Evolutionary conservation across 2,888 invertebrate species (phyloP), one percentile per base, ranked within the genome.

Genomic region (Erebia aethiops): DNA sequence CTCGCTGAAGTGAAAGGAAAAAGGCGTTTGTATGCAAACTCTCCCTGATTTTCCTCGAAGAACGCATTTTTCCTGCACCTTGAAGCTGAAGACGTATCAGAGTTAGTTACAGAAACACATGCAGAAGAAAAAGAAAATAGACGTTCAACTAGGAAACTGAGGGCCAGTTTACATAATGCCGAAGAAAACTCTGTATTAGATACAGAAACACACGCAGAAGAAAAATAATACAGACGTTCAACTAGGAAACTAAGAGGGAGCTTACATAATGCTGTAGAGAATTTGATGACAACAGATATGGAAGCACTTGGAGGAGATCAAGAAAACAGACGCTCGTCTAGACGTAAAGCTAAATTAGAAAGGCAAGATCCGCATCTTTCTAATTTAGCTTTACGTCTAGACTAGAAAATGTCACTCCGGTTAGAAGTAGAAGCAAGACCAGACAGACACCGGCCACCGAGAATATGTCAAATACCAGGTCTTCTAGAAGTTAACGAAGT

Each of bases 391-490:
- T n/a, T n/a, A n/a, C n/a, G n/a, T n/a, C n/a, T n/a, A n/a, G n/a
- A n/a, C n/a, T 71, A 0, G 85, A 83, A 9, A 80, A 83, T 0
- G 70, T 74, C 10, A 82, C 82, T 54, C 84, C 86, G 0, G 79
- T 85, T 0, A 79, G 90, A 41, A 87, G 86, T 52, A 81, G 83
- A 1, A 79, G 89, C 3, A 86, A 85, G 78, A 87, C 84, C 68
- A 57, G 80, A 16, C 77, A 79, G 10, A 81, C 79, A 4, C 78
- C 82, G 5, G 54, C 60, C 0, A 65, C 76, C 2, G 16, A 74
- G 0, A 78, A 82, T 5, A 8, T 52, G 10, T 10, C 9, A 16
- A 8, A 14, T 7, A 46, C 8, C 13, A 21, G 14, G 1, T 21
- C 57, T 35, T 46, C 43, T 18, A 66, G 66, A 7, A 84, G 82